Conservation (phyloP, 1,140 invertebrate species). For the Zaprionus nigranus region DNA sequence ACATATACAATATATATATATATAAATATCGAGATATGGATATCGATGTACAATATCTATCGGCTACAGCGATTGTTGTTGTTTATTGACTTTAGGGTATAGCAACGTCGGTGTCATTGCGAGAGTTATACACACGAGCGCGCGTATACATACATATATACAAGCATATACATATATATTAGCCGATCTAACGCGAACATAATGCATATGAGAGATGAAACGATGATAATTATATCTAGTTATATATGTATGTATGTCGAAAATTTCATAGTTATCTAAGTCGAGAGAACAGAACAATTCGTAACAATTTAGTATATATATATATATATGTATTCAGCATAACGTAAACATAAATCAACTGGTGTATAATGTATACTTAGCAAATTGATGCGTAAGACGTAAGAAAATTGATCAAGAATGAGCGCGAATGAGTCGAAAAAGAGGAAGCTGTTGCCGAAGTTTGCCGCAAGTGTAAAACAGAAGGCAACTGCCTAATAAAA, state of each 20-base stretch:
- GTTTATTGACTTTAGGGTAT: constrained; percentile 8
- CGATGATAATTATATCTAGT: constrained; percentile 35
- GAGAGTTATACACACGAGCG: background rate
- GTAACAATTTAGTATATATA: constrained; percentile 60
- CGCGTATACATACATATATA: background rate
- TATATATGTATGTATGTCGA: constrained; percentile 35
- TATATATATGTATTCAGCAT: constrained; percentile 16
- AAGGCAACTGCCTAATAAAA: constrained; percentile 43
- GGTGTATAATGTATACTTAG: constrained; percentile 55
- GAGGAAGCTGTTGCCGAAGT: constrained; percentile 24
- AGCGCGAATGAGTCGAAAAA: constrained; percentile 14
- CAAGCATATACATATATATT: constrained; percentile 18
- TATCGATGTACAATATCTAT: constrained; percentile 40
- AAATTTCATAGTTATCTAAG: constrained; percentile 64
- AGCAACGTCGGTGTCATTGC: constrained; percentile 2
- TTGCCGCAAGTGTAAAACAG: constrained; percentile 9
- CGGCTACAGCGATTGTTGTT: constrained; percentile 40
- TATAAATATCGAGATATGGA: constrained; percentile 5
- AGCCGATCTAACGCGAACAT: constrained; percentile 43
- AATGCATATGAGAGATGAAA: constrained; percentile 41
- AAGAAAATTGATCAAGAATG: constrained; percentile 21
- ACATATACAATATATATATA: constrained; percentile 4
- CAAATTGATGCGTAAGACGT: constrained; percentile 47
- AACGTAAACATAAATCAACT: constrained; percentile 44
- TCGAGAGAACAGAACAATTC: constrained; percentile 42